Conservation (phyloP, 2,888 invertebrate species). For the Tuberolachnus salignus region DNA sequence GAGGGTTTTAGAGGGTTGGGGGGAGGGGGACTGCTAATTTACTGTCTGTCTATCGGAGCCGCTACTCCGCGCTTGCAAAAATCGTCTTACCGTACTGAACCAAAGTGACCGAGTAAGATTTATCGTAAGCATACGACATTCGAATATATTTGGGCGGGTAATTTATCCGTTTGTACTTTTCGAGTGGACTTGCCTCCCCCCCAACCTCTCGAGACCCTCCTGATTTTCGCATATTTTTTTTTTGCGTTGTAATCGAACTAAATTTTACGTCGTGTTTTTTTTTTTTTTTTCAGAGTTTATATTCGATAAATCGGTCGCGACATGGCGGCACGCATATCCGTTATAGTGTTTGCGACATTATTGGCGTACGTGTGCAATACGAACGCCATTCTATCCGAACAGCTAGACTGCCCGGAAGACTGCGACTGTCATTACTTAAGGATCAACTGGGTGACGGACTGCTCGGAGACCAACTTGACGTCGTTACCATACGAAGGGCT, state of each 20-base stretch:
- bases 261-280: background rate
- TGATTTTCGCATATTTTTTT: no score
- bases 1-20: no score
- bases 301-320: constrained; percentile 17
- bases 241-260: background rate
- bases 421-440: constrained; percentile 79
- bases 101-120: no score
- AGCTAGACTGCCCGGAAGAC: constrained; percentile 73
- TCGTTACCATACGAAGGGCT: constrained; percentile 73
- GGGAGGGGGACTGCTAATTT: no score
- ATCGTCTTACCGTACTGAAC: no score
- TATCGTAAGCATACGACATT: no score
- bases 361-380: constrained; percentile 61
- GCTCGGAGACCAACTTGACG: constrained; percentile 76
- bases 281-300: constrained; percentile 30
- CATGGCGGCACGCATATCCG: constrained; percentile 37
- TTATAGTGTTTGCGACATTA: constrained; percentile 34
- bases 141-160: no score
- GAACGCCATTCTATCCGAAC: constrained; percentile 71
- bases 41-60: no score
- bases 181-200: no score
- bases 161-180: no score
- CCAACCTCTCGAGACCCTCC: no score
- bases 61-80: no score
- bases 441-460: constrained; percentile 79